Evolutionary conservation across 2,797 vertebrate genomes (phyloP).

Genomic region (Phalloptychus januarius): DNA sequence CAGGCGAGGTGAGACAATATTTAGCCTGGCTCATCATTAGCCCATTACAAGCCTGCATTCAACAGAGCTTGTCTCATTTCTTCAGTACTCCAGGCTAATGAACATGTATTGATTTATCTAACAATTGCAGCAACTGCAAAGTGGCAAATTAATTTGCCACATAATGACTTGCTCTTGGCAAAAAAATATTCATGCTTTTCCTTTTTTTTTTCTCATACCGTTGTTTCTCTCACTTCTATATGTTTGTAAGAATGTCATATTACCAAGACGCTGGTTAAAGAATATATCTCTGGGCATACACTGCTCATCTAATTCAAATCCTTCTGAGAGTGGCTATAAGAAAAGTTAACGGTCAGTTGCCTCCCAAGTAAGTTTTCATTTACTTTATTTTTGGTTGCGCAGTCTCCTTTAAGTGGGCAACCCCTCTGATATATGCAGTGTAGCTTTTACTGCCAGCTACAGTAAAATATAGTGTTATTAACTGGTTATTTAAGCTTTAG

Average conservation of each 20-base stretch:
- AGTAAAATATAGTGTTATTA: neutral
- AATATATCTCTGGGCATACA: neutral
- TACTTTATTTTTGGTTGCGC: neutral
- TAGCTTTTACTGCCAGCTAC: neutral
- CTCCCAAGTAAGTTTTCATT: neutral
- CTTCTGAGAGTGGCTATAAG: neutral
- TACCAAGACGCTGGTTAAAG: neutral
- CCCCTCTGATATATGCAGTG: neutral
- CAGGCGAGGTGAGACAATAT: constrained; percentile 50
- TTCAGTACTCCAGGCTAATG: constrained; percentile 40
- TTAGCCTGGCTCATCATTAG: constrained; percentile 58
- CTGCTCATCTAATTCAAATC: neutral
- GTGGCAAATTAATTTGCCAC: constrained; percentile 67
- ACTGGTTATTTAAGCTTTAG: too few relatives aligned
- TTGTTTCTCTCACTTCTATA: constrained; percentile 6
- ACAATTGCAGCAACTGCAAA: constrained; percentile 62
- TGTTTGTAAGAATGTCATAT: neutral
- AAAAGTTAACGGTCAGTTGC: neutral
- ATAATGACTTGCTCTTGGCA: constrained; percentile 60
- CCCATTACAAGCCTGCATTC: constrained; percentile 52
- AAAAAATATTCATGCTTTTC: constrained; percentile 30
- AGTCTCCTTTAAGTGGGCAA: neutral
- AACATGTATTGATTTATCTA: constrained; percentile 58
- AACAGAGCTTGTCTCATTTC: constrained; percentile 55
- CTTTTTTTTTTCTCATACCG: neutral